Evolutionary conservation across 2,113 vertebrate species (phyloP), one percentile per base, ranked within the genome.

Genomic region (Strigops habroptila): DNA sequence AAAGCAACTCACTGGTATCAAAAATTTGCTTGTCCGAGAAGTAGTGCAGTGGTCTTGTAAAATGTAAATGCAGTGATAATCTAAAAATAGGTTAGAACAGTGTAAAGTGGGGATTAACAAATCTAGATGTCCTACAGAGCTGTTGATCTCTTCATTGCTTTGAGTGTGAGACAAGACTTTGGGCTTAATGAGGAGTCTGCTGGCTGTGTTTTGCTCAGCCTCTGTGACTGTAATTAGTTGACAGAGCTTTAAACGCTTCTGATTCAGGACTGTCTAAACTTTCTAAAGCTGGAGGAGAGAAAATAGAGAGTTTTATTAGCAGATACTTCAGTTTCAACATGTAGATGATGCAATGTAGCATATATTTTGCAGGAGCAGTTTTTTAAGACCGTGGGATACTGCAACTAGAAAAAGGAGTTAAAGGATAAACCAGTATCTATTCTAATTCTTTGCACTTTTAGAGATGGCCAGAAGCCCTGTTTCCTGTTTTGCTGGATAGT

Each of bases 91-190:
- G 84, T 73, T 90, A 70, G 59, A 94, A 55, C 51, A 44, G 23
- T 48, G 24, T 95, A 51, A 95, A 91, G 94, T 82, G 33, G 48
- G 62, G 60, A 88, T 90, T 86, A 94, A 60, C 43, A 86, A 68
- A 87, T 67, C 79, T 81, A 90, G 88, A 70, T 90, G 91, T 94
- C 91, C 78, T 65, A 7, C 59, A 27, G 91, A 95, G 91, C 79
- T 92, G 84, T 76, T 95, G 78, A 91, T 91, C 75, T 93, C 82
- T 88, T 96, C 85, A 60, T 68, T 94, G 79, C 74, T 86, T 65
- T 86, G 79, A 75, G 86, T 22, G 41, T 48, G 83, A 84, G 60
- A 88, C 46, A 60, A 92, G 83, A 80, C 2, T 0, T 64, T 52
- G 52, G 46, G 31, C 48, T 57, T 49, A 46, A 12, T 0, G 9